These are phyloP conservation scores for Rhinopithecus roxellana DNA, from an alignment of 2,113 vertebrate genomes.

Conservation along the genomic window DNA sequence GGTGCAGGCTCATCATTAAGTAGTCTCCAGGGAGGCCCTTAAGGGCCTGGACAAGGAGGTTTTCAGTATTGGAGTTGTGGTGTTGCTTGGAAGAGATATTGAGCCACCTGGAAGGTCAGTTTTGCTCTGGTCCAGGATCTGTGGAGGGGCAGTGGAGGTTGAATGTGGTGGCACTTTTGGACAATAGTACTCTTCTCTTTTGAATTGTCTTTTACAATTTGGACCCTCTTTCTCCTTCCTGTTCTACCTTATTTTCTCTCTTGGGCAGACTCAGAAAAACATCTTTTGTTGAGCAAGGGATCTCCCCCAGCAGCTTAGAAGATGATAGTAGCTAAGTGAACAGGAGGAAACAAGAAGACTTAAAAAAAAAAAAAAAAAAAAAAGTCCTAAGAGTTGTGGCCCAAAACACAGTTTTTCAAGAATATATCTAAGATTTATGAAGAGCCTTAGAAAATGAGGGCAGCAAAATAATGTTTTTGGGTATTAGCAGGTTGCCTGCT, in stretches of 20 bases:
- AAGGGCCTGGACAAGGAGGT: neutral
- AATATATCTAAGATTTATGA: neutral
- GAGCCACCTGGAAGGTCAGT: neutral
- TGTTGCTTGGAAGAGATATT: neutral
- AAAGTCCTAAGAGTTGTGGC: neutral
- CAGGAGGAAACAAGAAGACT: neutral
- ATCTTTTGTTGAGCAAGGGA: neutral
- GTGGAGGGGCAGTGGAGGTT: neutral
- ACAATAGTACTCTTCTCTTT: neutral
- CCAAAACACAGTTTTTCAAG: neutral
- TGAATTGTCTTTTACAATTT: neutral
- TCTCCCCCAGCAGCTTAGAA: neutral
- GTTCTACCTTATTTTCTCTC: neutral
- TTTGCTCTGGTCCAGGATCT: neutral
- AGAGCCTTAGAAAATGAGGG: neutral
- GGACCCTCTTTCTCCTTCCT: neutral
- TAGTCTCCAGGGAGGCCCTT: neutral
- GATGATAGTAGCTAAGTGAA: neutral
- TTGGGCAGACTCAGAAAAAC: neutral
- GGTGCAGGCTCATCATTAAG: conserved; percentile 33
- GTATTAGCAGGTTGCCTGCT: neutral
- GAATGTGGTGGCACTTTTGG: neutral
- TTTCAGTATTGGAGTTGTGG: neutral
- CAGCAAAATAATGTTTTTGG: neutral
- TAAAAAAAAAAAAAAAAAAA: neutral